Conservation (phyloP, 2,113 vertebrate genomes). For the Malurus cyaneus region DNA sequence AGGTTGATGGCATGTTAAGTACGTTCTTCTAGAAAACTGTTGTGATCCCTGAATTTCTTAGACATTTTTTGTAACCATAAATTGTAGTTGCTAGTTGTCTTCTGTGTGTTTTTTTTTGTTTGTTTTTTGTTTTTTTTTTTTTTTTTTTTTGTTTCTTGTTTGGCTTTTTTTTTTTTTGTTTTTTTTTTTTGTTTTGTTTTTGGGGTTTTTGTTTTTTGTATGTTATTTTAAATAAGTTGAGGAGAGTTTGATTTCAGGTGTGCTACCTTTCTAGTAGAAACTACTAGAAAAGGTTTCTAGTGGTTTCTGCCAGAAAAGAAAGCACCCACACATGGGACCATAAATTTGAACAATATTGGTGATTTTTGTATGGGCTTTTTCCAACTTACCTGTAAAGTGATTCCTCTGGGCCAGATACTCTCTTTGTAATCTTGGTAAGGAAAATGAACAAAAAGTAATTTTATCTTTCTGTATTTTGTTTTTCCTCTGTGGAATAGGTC, state of each 20-base stretch:
- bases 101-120: background rate
- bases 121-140: background rate
- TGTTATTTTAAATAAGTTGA: background rate
- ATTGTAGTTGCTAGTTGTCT: background rate
- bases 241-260: background rate
- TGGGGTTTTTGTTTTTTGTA: too few relatives aligned
- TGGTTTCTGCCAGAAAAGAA: too few relatives aligned
- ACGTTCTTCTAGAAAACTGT: background rate
- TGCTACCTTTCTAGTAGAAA: background rate
- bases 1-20: background rate
- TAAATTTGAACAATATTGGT: background rate
- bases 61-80: background rate
- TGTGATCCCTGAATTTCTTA: background rate
- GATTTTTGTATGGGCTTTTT: background rate
- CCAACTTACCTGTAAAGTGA: background rate
- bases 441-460: slow-evolving; percentile 37
- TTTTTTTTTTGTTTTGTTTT: too few relatives aligned
- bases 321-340: background rate
- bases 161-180: too few relatives aligned
- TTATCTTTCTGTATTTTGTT: background rate
- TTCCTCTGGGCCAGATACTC: background rate
- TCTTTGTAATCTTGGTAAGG: background rate
- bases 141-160: too few relatives aligned
- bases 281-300: too few relatives aligned
- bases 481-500: background rate